These are phyloP conservation scores for Tenodera sinensis DNA, from an alignment of 2,888 invertebrate genomes.

Conservation along the genomic window DNA sequence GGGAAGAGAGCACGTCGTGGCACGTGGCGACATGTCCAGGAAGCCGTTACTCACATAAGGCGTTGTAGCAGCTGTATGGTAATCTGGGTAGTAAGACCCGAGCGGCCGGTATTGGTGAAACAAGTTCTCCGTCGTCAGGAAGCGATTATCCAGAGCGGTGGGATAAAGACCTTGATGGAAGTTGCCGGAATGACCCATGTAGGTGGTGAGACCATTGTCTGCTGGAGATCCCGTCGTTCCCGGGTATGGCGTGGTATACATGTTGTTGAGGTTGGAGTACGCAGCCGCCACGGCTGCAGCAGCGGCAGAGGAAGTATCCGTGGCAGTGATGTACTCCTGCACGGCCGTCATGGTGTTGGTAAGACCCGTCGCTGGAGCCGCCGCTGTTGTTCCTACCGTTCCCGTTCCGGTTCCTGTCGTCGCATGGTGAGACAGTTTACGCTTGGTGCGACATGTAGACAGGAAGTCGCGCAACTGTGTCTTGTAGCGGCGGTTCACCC, in stretches of 20 bases:
- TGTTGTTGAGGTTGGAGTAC: constrained; percentile 50
- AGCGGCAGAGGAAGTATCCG: constrained; percentile 38
- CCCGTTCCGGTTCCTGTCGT: not conserved
- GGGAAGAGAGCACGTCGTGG: constrained; percentile 56
- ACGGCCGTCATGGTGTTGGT: constrained; percentile 27
- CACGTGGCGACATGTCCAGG: constrained; percentile 67
- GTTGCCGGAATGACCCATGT: constrained; percentile 65
- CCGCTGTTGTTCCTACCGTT: constrained; percentile 33
- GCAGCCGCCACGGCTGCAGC: constrained; percentile 54
- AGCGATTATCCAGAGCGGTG: constrained; percentile 59
- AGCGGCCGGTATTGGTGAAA: constrained; percentile 89
- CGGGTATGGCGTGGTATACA: constrained; percentile 77
- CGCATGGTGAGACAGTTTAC: constrained; percentile 49
- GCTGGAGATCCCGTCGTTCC: constrained; percentile 61
- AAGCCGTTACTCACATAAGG: constrained; percentile 47
- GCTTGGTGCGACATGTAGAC: constrained; percentile 84
- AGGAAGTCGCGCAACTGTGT: constrained; percentile 89
- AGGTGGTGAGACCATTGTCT: constrained; percentile 52
- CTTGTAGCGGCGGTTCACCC: constrained; percentile 87
- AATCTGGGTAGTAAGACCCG: constrained; percentile 75
- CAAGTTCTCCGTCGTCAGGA: constrained; percentile 80
- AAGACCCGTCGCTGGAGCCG: constrained; percentile 35
- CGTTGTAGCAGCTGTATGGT: constrained; percentile 40
- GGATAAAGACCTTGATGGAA: constrained; percentile 61
- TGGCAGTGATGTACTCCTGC: constrained; percentile 36